Evolutionary conservation across 2,888 invertebrate species (phyloP).

Genomic region (Thymelicus sylvestris): DNA sequence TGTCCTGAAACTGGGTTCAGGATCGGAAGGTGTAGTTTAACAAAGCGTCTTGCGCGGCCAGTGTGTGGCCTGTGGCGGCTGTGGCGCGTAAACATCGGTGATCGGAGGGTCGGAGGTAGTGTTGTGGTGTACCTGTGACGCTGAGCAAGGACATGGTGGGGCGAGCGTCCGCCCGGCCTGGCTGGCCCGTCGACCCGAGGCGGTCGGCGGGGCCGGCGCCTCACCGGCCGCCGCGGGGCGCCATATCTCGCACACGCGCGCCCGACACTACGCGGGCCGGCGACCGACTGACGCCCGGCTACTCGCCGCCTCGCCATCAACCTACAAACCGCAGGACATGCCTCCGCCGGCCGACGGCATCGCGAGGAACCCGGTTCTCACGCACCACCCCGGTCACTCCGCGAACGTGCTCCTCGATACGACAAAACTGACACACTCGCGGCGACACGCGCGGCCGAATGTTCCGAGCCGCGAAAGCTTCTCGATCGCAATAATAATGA

Average conservation of each 20-base stretch:
- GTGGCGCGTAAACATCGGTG: slow-evolving; percentile 51
- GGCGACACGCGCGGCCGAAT: slow-evolving; percentile 41
- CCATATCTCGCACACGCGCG: slow-evolving; percentile 74
- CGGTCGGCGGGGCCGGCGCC: slow-evolving; percentile 84
- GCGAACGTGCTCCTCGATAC: slow-evolving; percentile 41
- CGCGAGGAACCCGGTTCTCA: slow-evolving; percentile 40
- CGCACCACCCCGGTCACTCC: slow-evolving; percentile 45
- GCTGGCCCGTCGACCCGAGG: slow-evolving; percentile 83
- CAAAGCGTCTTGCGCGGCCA: slow-evolving; percentile 55
- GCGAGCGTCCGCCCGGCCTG: slow-evolving; percentile 66
- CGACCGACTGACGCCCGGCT: slow-evolving; percentile 70
- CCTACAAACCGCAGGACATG: slow-evolving; percentile 51
- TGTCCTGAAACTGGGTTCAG: too few relatives aligned
- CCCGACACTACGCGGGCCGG: slow-evolving; percentile 79
- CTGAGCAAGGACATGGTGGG: slow-evolving; percentile 84
- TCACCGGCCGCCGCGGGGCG: slow-evolving; percentile 84
- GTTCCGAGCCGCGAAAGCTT: slow-evolving; percentile 49
- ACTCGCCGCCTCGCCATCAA: slow-evolving; percentile 57
- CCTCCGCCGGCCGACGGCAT: slow-evolving; percentile 49
- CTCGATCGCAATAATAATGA: slow-evolving; percentile 51
- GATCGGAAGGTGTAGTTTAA: slow-evolving; percentile 34
- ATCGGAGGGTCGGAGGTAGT: too few relatives aligned
- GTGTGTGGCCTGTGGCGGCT: slow-evolving; percentile 36
- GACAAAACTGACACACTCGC: slow-evolving; percentile 44
- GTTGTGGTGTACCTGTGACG: slow-evolving; percentile 73